phyloP scores from a whole-genome alignment of 1,140 invertebrate genomes.

The Himalopsyche phryganea region DNA sequence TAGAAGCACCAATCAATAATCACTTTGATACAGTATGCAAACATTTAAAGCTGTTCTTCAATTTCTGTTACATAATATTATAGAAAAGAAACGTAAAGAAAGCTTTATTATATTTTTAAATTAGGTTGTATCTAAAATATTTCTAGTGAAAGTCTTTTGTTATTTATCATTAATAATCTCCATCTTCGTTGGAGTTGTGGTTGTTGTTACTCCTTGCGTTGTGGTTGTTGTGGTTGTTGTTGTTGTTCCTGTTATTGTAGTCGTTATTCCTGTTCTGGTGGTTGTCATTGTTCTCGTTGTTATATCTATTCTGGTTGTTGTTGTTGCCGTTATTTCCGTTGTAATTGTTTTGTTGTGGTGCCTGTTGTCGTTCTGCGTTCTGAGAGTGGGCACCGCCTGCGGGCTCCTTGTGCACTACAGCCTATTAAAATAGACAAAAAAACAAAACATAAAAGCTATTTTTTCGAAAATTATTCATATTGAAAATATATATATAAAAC shows the following conservation, averaged over 20 bases:
- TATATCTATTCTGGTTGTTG: slow-evolving; percentile 38
- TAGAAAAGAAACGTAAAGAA: too few species aligned
- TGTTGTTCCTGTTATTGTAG: neutral
- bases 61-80: too few species aligned
- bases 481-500: too few species aligned
- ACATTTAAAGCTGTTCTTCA: too few species aligned
- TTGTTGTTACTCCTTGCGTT: slow-evolving; percentile 11
- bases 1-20: too few species aligned
- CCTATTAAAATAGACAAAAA: slow-evolving; percentile 42
- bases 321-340: slow-evolving; percentile 14
- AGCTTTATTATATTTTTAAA: too few species aligned
- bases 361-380: slow-evolving; percentile 13
- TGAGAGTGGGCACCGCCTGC: slow-evolving; percentile 27
- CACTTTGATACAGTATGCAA: too few species aligned
- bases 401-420: slow-evolving; percentile 45
- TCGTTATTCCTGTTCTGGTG: slow-evolving; percentile 4
- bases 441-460: too few species aligned
- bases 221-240: slow-evolving; percentile 14
- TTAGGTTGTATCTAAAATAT: neutral
- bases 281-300: slow-evolving; percentile 2
- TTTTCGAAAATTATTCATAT: too few species aligned
- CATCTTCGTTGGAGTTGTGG: slow-evolving; percentile 19
- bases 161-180: slow-evolving; percentile 16
- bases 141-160: slow-evolving; percentile 1
- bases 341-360: slow-evolving; percentile 37